Percentiles rank a stretch among this genome's conserved stretches.
Evolutionary conservation across 2,797 vertebrate species (phyloP).

Genomic region (Malurus splendens): DNA sequence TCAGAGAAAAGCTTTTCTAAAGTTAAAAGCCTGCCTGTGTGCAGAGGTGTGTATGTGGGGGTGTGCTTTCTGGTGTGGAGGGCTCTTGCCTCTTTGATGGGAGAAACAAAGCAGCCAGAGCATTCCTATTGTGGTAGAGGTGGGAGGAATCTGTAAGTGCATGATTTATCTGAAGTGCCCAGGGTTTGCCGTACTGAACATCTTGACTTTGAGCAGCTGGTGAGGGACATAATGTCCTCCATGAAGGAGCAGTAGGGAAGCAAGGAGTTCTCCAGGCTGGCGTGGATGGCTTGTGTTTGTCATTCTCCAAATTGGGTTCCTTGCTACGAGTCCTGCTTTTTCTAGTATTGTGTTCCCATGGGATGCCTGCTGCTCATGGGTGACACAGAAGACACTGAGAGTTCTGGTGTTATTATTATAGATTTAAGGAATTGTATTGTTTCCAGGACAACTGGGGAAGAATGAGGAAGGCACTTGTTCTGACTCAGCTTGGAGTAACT

Average conservation of each 20-base stretch:
- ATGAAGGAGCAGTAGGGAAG: background rate
- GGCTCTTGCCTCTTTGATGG: background rate
- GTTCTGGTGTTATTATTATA: background rate
- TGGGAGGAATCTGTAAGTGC: background rate
- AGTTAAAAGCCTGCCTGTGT: background rate
- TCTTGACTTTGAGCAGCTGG: background rate
- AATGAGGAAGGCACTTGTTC: background rate
- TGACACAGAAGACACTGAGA: fast-evolving
- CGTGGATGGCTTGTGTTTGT: background rate
- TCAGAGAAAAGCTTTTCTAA: background rate
- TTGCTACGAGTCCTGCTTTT: background rate
- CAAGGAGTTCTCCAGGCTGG: background rate
- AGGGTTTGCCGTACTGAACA: background rate
- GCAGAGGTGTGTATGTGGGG: background rate
- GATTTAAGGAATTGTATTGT: background rate
- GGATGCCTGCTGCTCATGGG: fast-evolving
- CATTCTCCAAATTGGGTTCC: background rate
- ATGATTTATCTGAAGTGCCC: background rate
- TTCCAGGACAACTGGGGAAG: background rate
- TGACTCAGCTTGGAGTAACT: background rate
- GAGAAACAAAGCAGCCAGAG: background rate
- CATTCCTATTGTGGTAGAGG: background rate
- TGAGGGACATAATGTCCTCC: background rate
- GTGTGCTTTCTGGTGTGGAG: background rate
- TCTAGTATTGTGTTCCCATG: background rate